phyloP scores from a whole-genome alignment of 2,797 vertebrate species.

The Syngnathus acus region DNA sequence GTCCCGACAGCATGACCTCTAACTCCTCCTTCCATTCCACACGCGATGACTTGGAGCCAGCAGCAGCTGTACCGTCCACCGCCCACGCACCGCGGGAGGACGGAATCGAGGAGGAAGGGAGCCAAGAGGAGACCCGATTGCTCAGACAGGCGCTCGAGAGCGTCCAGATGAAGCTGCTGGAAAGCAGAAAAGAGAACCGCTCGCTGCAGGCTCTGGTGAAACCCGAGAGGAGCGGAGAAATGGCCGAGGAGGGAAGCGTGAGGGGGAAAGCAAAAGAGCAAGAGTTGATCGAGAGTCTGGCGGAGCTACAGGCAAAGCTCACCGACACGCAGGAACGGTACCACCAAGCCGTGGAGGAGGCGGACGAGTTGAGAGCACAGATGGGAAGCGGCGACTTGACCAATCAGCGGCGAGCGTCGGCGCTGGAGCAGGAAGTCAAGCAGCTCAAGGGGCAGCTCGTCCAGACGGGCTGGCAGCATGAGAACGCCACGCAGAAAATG shows the following conservation, averaged over 20 bases:
- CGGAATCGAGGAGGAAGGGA: constrained; percentile 27
- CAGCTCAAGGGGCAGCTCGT: constrained; percentile 73
- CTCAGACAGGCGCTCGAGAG: constrained; percentile 74
- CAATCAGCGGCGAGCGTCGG: constrained; percentile 44
- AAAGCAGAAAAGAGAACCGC: constrained; percentile 73
- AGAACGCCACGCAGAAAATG: constrained; percentile 66
- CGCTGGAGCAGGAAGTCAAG: constrained; percentile 69
- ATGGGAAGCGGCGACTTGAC: constrained; percentile 43
- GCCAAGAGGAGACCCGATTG: constrained; percentile 66
- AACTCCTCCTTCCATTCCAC: constrained; percentile 76
- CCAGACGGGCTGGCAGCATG: constrained; percentile 66
- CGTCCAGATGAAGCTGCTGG: constrained; percentile 71
- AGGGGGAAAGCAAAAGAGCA: constrained; percentile 56
- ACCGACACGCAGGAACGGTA: constrained; percentile 77
- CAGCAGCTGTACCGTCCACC: background rate
- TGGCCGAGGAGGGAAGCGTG: constrained; percentile 47
- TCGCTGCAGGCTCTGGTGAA: constrained; percentile 72
- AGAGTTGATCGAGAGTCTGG: constrained; percentile 75
- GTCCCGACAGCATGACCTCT: constrained; percentile 73
- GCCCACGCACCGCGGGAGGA: constrained; percentile 14
- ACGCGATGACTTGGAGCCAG: constrained; percentile 69
- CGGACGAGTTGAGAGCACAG: constrained; percentile 69
- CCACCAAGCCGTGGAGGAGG: constrained; percentile 75
- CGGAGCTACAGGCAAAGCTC: constrained; percentile 76
- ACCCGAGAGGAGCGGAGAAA: constrained; percentile 42